Percentiles rank a stretch among this genome's conserved stretches.
Conservation (phyloP, 2,888 invertebrate species). For the Agonopterix alstromeriana region DNA sequence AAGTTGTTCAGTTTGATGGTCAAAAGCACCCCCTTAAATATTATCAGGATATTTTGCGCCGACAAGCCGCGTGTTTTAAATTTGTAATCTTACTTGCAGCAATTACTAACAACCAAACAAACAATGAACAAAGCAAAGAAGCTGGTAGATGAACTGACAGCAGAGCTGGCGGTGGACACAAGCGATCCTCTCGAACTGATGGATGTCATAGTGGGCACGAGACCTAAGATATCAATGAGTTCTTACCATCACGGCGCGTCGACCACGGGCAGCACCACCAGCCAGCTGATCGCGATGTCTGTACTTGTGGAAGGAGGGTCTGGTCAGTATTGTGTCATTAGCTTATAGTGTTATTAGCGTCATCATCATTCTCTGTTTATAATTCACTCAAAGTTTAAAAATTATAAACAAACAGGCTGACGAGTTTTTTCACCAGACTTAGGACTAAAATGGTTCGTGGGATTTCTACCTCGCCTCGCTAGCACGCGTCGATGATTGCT, state of each 20-base stretch:
- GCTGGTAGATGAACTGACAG: conserved; percentile 30
- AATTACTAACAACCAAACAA: conserved; percentile 33
- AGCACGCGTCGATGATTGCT: no score
- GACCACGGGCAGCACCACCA: conserved; percentile 65
- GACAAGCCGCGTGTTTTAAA: not conserved
- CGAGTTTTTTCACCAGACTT: no score
- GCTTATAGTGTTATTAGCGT: no score
- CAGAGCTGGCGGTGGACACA: conserved; percentile 29
- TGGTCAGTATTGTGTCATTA: conserved; percentile 38
- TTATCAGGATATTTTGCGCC: no score
- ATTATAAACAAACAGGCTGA: no score
- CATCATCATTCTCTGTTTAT: no score
- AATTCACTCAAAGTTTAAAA: no score
- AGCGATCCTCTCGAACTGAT: conserved; percentile 33
- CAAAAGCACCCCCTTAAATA: no score
- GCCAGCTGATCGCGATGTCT: conserved; percentile 74
- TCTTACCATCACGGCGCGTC: conserved; percentile 54
- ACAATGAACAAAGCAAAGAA: conserved; percentile 37
- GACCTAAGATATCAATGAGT: conserved; percentile 24
- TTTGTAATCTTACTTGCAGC: conserved; percentile 28
- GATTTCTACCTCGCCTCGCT: no score
- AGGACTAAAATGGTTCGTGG: no score
- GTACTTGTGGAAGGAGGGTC: conserved; percentile 64
- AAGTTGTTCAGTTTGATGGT: no score
- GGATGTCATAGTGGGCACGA: conserved; percentile 32